These are phyloP conservation scores for Troilus luridus DNA, from an alignment of 2,888 invertebrate species.

Conservation along the genomic window DNA sequence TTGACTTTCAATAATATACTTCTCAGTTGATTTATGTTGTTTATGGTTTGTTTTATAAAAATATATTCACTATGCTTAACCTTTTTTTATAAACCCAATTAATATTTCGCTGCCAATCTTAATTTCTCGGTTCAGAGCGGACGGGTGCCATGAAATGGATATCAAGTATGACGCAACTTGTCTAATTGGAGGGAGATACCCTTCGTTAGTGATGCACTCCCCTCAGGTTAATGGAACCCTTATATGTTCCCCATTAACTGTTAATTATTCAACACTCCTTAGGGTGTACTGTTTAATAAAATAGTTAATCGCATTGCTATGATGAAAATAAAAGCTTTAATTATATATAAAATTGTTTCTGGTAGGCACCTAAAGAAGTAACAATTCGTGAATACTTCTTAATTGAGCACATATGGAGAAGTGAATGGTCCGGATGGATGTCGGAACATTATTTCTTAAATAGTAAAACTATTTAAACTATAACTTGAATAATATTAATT, in stretches of 20 bases:
- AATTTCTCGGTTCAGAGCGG: conserved; percentile 1
- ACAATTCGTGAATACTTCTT: no score
- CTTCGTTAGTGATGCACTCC: neutral
- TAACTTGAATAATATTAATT: no score
- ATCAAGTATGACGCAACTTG: neutral
- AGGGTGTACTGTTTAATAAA: neutral
- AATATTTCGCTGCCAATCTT: neutral
- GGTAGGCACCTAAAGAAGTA: no score
- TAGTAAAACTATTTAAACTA: no score
- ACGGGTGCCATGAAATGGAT: neutral
- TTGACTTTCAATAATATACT: no score
- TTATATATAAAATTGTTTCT: no score
- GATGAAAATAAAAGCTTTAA: neutral
- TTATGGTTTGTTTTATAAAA: no score
- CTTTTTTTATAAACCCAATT: neutral
- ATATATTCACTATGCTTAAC: no score
- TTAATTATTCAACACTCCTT: neutral
- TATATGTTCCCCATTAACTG: neutral
- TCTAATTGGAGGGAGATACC: conserved; percentile 16
- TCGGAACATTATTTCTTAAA: no score
- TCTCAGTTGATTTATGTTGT: no score
- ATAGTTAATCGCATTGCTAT: neutral
- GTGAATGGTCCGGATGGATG: no score
- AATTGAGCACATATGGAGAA: no score
- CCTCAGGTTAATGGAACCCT: conserved; percentile 23